Conservation (phyloP, 2,888 invertebrate species). For the Baronia brevicornis region DNA sequence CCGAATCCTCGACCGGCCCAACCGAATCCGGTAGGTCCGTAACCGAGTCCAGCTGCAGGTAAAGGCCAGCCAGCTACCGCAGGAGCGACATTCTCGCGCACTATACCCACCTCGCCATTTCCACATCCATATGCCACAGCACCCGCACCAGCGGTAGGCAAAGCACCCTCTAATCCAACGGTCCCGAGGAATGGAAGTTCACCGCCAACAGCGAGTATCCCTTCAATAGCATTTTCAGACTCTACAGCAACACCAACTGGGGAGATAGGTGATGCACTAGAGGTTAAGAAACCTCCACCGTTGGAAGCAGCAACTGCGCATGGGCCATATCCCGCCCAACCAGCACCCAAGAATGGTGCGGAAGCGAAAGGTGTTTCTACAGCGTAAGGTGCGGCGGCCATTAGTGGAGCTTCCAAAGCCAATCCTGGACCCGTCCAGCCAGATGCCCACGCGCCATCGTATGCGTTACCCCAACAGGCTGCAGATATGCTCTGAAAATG, state of each 20-base stretch:
- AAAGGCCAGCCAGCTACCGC: neutral
- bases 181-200: conserved; percentile 31
- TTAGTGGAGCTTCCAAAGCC: conserved; percentile 7
- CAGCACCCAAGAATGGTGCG: neutral
- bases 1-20: no score
- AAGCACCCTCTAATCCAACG: conserved; percentile 28
- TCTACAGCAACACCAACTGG: conserved; percentile 29
- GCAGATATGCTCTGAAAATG: conserved; percentile 2
- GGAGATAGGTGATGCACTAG: conserved; percentile 28
- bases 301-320: neutral
- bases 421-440: conserved; percentile 1
- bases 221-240: conserved; percentile 34
- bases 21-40: no score
- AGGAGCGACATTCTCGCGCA: conserved; percentile 1
- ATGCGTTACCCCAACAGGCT: conserved; percentile 5
- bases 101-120: no score
- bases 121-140: conserved; percentile 21
- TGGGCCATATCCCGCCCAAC: no score
- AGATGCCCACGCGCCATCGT: neutral
- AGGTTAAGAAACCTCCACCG: neutral
- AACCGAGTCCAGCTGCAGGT: neutral
- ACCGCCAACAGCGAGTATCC: no score
- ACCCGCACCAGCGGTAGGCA: conserved; percentile 30
- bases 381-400: conserved; percentile 1
- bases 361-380: no score